Evolutionary conservation across 1,140 invertebrate species (phyloP), one percentile per base, ranked within the genome.

Genomic region (Trachymyrmex septentrionalis): DNA sequence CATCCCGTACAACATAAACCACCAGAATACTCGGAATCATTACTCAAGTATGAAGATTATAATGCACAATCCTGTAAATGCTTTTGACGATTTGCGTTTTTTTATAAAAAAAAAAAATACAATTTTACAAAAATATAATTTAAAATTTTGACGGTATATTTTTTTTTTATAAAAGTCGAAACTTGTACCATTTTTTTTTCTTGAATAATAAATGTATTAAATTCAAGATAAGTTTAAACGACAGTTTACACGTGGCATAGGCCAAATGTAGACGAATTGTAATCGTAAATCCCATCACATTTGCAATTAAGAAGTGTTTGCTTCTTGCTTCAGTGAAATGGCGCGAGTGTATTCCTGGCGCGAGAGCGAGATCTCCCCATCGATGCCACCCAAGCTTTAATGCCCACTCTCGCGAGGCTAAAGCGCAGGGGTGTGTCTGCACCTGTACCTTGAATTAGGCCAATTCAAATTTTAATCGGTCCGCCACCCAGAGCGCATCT

Each of bases 391-490:
- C 75, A 84, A 73, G 80, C 27, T 84, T 84, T 84, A 84, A 84
- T 84, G 55, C 80, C 69, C 57, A 63, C 55, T 84, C 69, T 75
- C 38, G 80, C 80, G 69, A 73, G 38, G 80, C 69, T 75, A 73
- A 61, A 75, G 80, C 80, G 69, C 80, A 84, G 80, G 80, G 80
- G 80, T 84, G 80, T 84, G 80, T 75, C 80, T 73, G 80, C 80
- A 84, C 82, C 72, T 84, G 80, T 84, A 75, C 69, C 86, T 69
- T 71, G 86, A 91, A 91, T 90, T 91, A 90, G 90, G 72, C 88
- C 86, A 75, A 88, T 91, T 86, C 86, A 63, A 86, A 80, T 63
- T 90, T 91, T 86, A 91, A 91, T 88, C 77, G 73, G 12, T 71
- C 27, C 81, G 86, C 90, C 88, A 91, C 90, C 90, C 90, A 91